Evolutionary conservation across 2,113 vertebrate species (phyloP), one percentile per base, ranked within the genome.

Genomic region (Nothobranchius kuhntae): DNA sequence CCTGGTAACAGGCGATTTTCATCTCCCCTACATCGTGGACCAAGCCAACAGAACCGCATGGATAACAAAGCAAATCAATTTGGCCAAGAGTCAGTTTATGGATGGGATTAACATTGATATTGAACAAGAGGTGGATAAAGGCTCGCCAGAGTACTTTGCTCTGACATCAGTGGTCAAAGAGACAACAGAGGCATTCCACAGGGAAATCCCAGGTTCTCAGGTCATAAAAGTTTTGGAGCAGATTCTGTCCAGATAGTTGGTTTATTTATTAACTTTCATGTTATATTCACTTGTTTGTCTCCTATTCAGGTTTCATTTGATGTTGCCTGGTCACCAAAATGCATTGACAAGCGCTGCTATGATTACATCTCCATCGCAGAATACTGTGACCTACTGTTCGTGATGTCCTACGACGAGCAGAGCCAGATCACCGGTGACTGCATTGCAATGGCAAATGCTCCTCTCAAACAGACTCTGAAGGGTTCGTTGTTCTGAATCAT

Each of bases 41-140:
- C 91, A 90, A 64, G 65, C 61, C 42, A 93, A 95, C 77, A 95
- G 97, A 89, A 90, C 90, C n/a, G 82, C 81, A 0, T 99, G 98
- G 98, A 94, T 99, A 90, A 85, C 75, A 17, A 87, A 93, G 17
- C 92, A 95, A 67, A 81, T 99, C 62, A 66, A 87, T 17, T 85
- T 97, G 86, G 95, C 95, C 42, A 97, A 96, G 91, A 88, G 45
- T 0, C 96, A 98, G 68, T 93, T 95, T 65, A 96, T 98, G 98
- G 97, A 99, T 82, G 98, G 98, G 57, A 98, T 99, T 89, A 99
- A 98, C 88, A 73, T 99, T 59, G 96, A 99, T 78, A 94, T 99
- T 84, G 97, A 99, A 67, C 94, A 98, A 70, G 91, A 89, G 30
- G 94, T 97, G 61, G 87, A 88, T 0, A 67, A 86, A 53, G 85